Percentiles rank a stretch among this genome's conserved stretches.
These are phyloP conservation scores for Leuctra nigra DNA, from an alignment of 2,888 invertebrate genomes.

Conservation along the genomic window DNA sequence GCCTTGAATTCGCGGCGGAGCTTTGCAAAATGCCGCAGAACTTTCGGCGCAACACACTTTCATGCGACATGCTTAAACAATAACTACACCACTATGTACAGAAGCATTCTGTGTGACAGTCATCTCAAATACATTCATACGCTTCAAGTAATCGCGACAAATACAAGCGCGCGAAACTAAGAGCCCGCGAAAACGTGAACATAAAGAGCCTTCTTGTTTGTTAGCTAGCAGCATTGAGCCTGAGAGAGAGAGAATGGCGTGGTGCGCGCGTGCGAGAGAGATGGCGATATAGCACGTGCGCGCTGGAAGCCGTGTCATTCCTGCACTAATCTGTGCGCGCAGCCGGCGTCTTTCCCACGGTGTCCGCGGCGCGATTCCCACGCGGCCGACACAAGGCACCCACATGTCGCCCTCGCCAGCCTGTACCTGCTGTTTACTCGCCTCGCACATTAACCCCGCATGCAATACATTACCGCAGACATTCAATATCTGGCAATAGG, in stretches of 20 bases:
- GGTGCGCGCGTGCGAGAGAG: constrained; percentile 27
- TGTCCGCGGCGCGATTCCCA: constrained; percentile 31
- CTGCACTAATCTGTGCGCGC: constrained; percentile 34
- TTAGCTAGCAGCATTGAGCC: constrained; percentile 35
- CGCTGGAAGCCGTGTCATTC: not conserved
- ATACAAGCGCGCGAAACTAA: constrained; percentile 11
- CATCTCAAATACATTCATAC: constrained; percentile 6
- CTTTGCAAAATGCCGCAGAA: constrained; percentile 20
- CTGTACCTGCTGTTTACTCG: too few relatives aligned
- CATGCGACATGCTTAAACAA: too few relatives aligned
- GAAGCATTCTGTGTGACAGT: too few relatives aligned
- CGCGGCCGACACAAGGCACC: not conserved
- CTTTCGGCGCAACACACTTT: too few relatives aligned
- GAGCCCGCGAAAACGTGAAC: not conserved
- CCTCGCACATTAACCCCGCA: too few relatives aligned
- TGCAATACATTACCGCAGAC: too few relatives aligned
- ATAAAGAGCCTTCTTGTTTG: constrained; percentile 11
- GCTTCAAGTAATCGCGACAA: too few relatives aligned
- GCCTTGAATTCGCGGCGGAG: constrained; percentile 14
- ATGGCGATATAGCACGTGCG: constrained; percentile 26
- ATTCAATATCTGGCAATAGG: too few relatives aligned
- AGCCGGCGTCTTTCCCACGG: constrained; percentile 53
- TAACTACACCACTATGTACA: too few relatives aligned
- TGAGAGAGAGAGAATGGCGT: constrained; percentile 27
- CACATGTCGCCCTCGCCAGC: too few relatives aligned